Evolutionary conservation across 2,888 invertebrate species (phyloP), one percentile per base, ranked within the genome.

Genomic region (Ectropis crepuscularia): DNA sequence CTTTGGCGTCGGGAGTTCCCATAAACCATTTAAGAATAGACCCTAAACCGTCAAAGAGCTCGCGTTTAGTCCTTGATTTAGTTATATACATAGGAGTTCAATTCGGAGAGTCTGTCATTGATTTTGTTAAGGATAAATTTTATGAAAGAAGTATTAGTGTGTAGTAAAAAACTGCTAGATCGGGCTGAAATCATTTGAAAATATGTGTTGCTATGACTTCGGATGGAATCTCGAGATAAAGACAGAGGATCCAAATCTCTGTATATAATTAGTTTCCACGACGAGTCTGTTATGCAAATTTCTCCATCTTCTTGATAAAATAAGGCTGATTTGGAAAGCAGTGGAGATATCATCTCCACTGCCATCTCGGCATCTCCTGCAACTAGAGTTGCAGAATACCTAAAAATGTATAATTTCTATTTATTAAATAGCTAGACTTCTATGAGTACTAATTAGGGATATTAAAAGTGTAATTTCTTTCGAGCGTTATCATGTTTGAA

Each of bases 1-100:
- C 74, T 63, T 70, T 73, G 0, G 78, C 74, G 47, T 79, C 76
- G 0, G 77, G 76, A 16, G 77, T 78, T 12, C 75, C 75, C 8
- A 77, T 75, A 0, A 78, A 71, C 65, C 70, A 77, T 74, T 76
- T 76, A 5, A 76, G 49, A 6, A 78, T 41, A 41, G 74, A 67
- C 47, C 78, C 70, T 10, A 78, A 45, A 7, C 72, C 78, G 39
- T 79, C 74, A 9, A 77, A 12, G 0, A 76, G 39, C 73, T 78
- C 75, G 11, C 76, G 53, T 67, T 76, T 77, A 4, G 48, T 37
- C 39, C 72, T 57, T 6, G 68, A 61, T 12, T 73, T 76, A 36
- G 69, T 66, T 10, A 66, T 37, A 55, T 72, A 74, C 6, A n/a
- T n/a, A n/a, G n/a, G 67, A 57, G 39, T 64, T 74, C 6, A 75